Base-by-base conservation (phyloP, 2,113 vertebrate species). In the human (Homo sapiens) region DNA sequence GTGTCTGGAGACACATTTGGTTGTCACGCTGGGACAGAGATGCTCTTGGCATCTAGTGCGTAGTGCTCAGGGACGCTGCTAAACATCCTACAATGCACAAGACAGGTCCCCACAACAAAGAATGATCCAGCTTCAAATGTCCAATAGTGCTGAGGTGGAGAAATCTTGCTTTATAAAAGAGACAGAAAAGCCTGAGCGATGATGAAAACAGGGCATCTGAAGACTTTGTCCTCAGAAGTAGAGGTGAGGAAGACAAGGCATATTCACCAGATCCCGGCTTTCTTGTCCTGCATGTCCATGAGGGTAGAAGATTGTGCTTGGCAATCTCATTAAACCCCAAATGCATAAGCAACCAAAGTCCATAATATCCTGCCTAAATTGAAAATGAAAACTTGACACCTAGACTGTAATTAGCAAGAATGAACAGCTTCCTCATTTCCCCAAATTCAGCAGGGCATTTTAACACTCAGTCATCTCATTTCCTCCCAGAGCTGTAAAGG, bases 401-500 rank as follows among this genome's bases (percentile, higher is more conserved):
- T 45, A 55, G 89, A 59, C 70, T 70, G 52, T 72, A 96, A 96
- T 96, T 94, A 96, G 93, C 48, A 81, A 97, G 95, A 95, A 93
- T 8, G 79, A 97, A 96, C 91, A 88, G 90, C 93, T 97, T 97
- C 95, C 96, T 96, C 27, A 3, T 86, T 95, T 87, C 55, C 23
- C 45, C 38, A 86, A 96, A 68, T 83, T 66, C 68, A n/a, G 83
- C 48, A 55, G 73, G 73, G 81, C 73, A 90, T 93, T 88, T 87
- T 87, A 85, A 81, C 89, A 52, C 70, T 52, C 83, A 57, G 57
- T 83, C 85, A n/a, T 68, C 43, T 66, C 87, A 94, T 95, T 96
- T 97, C 86, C 97, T 96, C 17, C 82, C 80, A 40, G 50, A 70
- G 59, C 85, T 89, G 45, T 66, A 38, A 97, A 81, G 91, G 94